Conservation (phyloP, 2,113 vertebrate genomes). For the Muntiacus reevesi region DNA sequence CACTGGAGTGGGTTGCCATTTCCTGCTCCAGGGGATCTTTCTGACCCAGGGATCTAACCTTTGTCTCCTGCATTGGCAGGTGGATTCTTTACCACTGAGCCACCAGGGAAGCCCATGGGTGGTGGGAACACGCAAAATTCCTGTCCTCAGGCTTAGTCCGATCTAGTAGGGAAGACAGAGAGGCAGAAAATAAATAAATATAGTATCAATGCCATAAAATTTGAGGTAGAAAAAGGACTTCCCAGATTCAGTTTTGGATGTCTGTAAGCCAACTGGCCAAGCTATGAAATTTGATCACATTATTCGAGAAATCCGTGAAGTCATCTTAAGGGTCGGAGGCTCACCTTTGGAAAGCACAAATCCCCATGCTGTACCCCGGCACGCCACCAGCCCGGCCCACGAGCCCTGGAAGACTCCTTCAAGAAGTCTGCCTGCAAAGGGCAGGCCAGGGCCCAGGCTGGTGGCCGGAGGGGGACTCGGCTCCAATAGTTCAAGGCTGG, state of each 20-base stretch:
- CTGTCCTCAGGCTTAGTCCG: not conserved
- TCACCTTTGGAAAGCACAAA: not conserved
- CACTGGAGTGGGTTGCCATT: not conserved
- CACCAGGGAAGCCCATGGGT: not conserved
- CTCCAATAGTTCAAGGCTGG: not conserved
- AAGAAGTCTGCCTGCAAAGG: not conserved
- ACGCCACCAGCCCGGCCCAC: accelerated
- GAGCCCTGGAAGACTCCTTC: not conserved
- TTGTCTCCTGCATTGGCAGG: not conserved
- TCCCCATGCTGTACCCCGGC: not conserved
- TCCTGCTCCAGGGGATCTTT: not conserved
- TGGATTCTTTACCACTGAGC: not conserved
- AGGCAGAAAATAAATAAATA: not conserved
- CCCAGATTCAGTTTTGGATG: not conserved
- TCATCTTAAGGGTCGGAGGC: not conserved
- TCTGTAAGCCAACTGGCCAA: not conserved
- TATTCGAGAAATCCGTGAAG: not conserved
- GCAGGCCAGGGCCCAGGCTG: not conserved
- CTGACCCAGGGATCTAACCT: not conserved
- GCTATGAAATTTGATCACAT: not conserved
- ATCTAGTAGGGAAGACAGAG: not conserved
- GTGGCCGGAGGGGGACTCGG: accelerated
- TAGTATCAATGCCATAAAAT: not conserved
- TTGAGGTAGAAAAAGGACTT: not conserved
- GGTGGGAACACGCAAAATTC: not conserved